A percentile compares a stretch with the other conserved stretches of the same genome.
Evolutionary conservation across 2,113 vertebrate genomes (phyloP).

Genomic region (Taurulus bubalis): DNA sequence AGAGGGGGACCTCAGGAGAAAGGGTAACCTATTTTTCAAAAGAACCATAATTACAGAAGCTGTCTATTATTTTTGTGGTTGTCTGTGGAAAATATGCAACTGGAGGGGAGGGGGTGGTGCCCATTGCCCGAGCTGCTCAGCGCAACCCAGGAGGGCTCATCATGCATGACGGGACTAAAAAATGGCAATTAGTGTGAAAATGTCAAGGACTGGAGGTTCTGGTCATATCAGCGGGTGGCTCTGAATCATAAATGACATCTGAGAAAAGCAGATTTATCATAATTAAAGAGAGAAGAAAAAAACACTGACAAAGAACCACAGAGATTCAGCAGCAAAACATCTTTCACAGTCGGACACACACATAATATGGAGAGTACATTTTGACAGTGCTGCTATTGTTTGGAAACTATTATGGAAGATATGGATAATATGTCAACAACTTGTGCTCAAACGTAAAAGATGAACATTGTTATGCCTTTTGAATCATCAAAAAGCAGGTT

Average conservation of each 20-base stretch:
- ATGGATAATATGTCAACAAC: neutral
- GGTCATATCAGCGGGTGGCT: neutral
- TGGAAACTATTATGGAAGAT: neutral
- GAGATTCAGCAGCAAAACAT: neutral
- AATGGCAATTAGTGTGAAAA: constrained; percentile 64
- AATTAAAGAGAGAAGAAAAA: neutral
- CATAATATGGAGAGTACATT: neutral
- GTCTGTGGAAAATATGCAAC: neutral
- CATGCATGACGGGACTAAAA: constrained; percentile 33
- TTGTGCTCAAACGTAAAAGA: neutral
- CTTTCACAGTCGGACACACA: neutral
- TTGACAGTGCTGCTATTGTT: neutral
- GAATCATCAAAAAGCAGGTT: neutral
- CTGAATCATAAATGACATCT: constrained; percentile 28
- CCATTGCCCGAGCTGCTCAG: constrained; percentile 11
- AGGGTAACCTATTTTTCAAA: constrained; percentile 47
- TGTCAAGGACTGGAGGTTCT: constrained; percentile 48
- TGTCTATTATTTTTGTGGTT: constrained; percentile 37
- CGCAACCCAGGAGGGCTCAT: constrained; percentile 40
- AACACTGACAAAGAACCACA: neutral
- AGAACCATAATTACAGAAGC: constrained; percentile 46
- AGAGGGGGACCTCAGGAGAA: constrained; percentile 16
- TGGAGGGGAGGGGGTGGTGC: neutral
- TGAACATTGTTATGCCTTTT: neutral
- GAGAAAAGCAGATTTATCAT: constrained; percentile 29